Evolutionary conservation across 2,888 invertebrate genomes (phyloP), one percentile per base, ranked within the genome.

Genomic region (Myopa testacea): DNA sequence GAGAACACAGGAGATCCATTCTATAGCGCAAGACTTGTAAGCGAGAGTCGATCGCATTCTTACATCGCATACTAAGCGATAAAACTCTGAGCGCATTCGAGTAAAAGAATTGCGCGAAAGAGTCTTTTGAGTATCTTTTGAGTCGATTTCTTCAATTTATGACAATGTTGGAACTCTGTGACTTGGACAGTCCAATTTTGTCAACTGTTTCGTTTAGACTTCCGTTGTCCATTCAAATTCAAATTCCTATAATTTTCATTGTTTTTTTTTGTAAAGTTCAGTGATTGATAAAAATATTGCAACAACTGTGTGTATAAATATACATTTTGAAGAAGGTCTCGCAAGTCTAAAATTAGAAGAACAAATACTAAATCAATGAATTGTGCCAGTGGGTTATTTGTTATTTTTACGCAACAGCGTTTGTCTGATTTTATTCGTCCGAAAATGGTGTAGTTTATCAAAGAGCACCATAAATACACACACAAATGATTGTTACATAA

Each of bases 131-230:
- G 75, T 55, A 8, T 68, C 55, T 72, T 67, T 38, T 60, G 63
- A 62, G 26, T 62, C 70, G 52, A 77, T 71, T 72, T 58, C 68
- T 40, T 78, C 76, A 79, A 76, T 77, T 75, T 80, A 78, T 76
- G 74, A 62, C 45, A 68, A 50, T 69, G 67, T n/a, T 10, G 10
- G 50, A 16, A 34, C 68, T 75, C 45, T 65, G 14, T 4, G 37
- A 37, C 12, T 65, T 8, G 78, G 81, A 75, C 86, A 88, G 88
- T 88, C 84, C 85, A 84, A 85, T 83, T 86, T 86, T 84, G 87
- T 83, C 88, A 85, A 87, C 87, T 85, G 88, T 82, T 84, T 84
- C 84, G 85, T 83, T 82, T 82, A 84, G 87, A 86, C 85, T 62
- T 84, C 87, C 87, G 86, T 86, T 85, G 87, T 85, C 87, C 87